Conservation (phyloP, 2,113 vertebrate species). For the western clawed frog (Xenopus tropicalis) region DNA sequence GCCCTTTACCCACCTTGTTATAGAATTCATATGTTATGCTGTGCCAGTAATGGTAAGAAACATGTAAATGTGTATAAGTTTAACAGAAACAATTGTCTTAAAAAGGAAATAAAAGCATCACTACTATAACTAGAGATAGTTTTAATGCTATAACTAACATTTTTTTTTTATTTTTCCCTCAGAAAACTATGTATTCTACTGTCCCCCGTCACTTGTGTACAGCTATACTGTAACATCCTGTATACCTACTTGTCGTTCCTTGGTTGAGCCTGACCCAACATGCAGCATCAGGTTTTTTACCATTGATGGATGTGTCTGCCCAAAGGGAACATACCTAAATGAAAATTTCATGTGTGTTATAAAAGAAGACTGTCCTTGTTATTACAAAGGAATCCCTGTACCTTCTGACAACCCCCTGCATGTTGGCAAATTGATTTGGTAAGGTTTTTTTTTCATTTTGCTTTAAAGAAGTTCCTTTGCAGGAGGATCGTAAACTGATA, state of each 20-base stretch:
- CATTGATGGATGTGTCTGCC: constrained; percentile 63
- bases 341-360: constrained; percentile 56
- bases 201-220: constrained; percentile 65
- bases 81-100: too few relatives aligned
- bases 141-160: too few relatives aligned
- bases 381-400: constrained; percentile 58
- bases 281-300: constrained; percentile 46
- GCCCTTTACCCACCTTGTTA: too few relatives aligned
- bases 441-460: constrained; percentile 1
- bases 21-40: too few relatives aligned
- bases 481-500: too few relatives aligned
- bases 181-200: constrained; percentile 59
- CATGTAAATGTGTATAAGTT: too few relatives aligned
- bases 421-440: constrained; percentile 22
- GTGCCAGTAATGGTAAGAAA: too few relatives aligned
- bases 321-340: constrained; percentile 55
- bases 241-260: constrained; percentile 58
- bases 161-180: background rate
- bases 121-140: too few relatives aligned
- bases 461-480: too few relatives aligned
- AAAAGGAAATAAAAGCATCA: too few relatives aligned
- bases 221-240: constrained; percentile 58
- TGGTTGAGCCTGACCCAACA: constrained; percentile 50
- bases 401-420: constrained; percentile 40
- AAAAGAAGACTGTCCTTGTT: constrained; percentile 60